phyloP scores from a whole-genome alignment of 2,888 invertebrate genomes.

The Dynastes maya region DNA sequence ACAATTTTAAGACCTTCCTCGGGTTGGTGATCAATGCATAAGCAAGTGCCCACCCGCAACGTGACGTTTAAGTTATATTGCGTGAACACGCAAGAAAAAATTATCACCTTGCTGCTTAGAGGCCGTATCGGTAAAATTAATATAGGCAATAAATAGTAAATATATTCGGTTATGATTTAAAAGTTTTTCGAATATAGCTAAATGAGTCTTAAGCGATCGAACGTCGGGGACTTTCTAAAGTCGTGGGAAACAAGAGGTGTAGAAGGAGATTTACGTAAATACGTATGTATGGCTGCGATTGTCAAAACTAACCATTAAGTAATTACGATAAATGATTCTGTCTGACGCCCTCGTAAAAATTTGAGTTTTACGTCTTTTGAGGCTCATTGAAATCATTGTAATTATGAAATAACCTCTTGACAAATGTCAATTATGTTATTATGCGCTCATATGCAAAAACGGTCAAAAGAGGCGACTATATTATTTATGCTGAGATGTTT shows the following conservation, averaged over 20 bases:
- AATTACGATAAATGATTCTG: conserved; percentile 33
- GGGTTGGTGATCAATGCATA: not conserved
- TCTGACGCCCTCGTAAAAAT: not conserved
- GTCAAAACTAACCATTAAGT: conserved; percentile 37
- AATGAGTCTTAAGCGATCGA: conserved; percentile 3
- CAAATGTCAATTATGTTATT: conserved; percentile 19
- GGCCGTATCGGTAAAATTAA: conserved; percentile 30
- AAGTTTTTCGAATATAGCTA: conserved; percentile 22
- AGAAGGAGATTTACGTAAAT: not conserved
- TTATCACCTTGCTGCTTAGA: not conserved
- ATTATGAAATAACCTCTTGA: conserved; percentile 11
- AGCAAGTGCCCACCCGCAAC: conserved; percentile 25
- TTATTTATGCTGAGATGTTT: not conserved
- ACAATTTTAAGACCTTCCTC: conserved; percentile 18
- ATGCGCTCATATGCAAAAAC: conserved; percentile 2
- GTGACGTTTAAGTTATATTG: conserved; percentile 7
- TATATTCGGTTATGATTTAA: conserved; percentile 16
- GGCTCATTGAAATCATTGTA: not conserved
- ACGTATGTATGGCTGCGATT: conserved; percentile 1
- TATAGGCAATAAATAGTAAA: conserved; percentile 40
- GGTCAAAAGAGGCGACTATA: not conserved
- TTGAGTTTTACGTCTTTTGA: not conserved
- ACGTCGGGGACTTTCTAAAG: conserved; percentile 24
- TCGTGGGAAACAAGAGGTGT: conserved; percentile 33
- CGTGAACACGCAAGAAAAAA: conserved; percentile 22